phyloP scores from a whole-genome alignment of 1,140 invertebrate genomes.

The Megalonaias nervosa region DNA sequence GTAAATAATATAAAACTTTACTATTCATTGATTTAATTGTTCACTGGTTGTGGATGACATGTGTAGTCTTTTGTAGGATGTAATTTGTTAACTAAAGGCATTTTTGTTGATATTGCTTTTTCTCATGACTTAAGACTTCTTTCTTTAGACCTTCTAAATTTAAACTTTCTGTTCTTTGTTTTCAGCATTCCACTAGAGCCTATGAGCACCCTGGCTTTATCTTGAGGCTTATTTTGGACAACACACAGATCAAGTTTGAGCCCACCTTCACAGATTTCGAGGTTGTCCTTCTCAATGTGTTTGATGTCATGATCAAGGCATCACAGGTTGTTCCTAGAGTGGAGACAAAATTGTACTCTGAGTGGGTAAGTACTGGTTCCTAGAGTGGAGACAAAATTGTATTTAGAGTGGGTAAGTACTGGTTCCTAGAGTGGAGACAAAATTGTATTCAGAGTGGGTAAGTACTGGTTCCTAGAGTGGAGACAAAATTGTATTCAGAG shows the following conservation, averaged over 20 bases:
- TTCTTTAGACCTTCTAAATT: too few species aligned
- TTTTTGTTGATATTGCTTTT: too few species aligned
- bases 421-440: too few species aligned
- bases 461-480: constrained; percentile 74
- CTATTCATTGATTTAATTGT: too few species aligned
- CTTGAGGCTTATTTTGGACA: constrained; percentile 80
- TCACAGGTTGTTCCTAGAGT: constrained; percentile 81
- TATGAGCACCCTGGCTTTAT: constrained; percentile 81
- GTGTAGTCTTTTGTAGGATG: too few species aligned
- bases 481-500: constrained; percentile 75
- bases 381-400: too few species aligned
- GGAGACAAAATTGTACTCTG: constrained; percentile 76
- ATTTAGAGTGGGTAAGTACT: too few species aligned
- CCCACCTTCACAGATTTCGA: constrained; percentile 84
- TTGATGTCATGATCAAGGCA: constrained; percentile 82
- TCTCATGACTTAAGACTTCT: too few species aligned
- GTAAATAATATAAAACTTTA: too few species aligned
- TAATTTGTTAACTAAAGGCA: too few species aligned
- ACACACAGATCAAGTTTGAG: constrained; percentile 82
- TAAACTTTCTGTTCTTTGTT: constrained; percentile 2
- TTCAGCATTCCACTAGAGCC: constrained; percentile 60
- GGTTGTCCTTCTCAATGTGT: constrained; percentile 80
- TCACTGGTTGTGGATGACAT: too few species aligned
- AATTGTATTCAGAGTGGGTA: too few species aligned
- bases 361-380: constrained; percentile 70